Base-by-base conservation (phyloP, 2,113 vertebrate genomes). In the Entelurus aequoreus region DNA sequence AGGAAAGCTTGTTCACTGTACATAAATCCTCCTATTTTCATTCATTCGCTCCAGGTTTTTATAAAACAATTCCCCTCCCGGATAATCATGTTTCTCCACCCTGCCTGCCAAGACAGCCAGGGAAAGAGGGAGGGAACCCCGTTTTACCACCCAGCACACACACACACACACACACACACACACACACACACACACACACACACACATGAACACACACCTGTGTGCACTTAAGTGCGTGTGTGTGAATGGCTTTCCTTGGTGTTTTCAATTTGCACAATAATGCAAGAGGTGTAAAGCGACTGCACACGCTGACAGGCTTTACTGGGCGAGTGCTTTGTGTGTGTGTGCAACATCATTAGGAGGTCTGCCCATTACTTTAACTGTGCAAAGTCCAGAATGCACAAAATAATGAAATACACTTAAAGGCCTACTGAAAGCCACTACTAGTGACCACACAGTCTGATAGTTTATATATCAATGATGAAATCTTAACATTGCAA, bases 11-110 rank as follows among this genome's bases (percentile, higher is more conserved):
- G 71, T 75, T 80, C 81, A 80, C 76, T 62, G 66, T 57, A 75
- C 83, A 87, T 84, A 86, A 89, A 88, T 86, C 84, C 81, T 80
- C 65, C 79, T 84, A 74, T 87, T 86, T 88, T 84, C 84, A 86
- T 79, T 80, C 77, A 82, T 77, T 75, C 77, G 80, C 81, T 89
- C 74, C 86, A 88, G 87, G 88, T 89, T 87, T 84, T 85, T 85
- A 88, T 88, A 82, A 90, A 87, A 86, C 81, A 81, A 86, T 85
- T 81, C 82, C 80, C 73, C 75, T 50, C 69, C 77, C 78, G 83
- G 78, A 86, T 86, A 86, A 87, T 85, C 80, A 87, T 87, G 82
- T 87, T 89, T 87, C 85, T 81, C 77, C 52, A 71, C 69, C 63
- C 59, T 47, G 63, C 73, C 68, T 77, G 75, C 75, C 83, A 88